A percentile compares a stretch with the other conserved stretches of the same genome.
phyloP scores from a whole-genome alignment of 2,888 invertebrate genomes.

The Mechanitis messenoides region DNA sequence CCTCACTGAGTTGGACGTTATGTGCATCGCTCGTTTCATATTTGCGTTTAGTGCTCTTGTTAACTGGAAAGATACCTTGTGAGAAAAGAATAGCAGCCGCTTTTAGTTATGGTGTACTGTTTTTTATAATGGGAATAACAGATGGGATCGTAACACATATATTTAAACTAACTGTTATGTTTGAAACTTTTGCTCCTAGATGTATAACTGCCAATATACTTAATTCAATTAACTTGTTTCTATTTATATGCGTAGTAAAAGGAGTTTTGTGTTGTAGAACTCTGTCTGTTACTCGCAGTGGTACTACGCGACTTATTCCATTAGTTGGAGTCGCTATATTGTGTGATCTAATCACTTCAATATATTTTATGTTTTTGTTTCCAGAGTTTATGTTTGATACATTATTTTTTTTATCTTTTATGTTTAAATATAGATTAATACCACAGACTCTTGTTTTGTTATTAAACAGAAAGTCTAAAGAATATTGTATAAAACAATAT shows the following conservation, averaged over 20 bases:
- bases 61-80: conserved; percentile 19
- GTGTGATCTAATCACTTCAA: conserved; percentile 21
- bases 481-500: conserved; percentile 21
- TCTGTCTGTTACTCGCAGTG: neutral
- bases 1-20: conserved; percentile 25
- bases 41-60: conserved; percentile 26
- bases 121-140: conserved; percentile 15
- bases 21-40: conserved; percentile 27
- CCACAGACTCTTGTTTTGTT: conserved; percentile 19
- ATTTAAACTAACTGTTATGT: neutral
- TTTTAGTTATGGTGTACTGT: conserved; percentile 17
- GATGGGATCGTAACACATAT: conserved; percentile 16
- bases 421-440: conserved; percentile 18
- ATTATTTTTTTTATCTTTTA: neutral
- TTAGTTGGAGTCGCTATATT: conserved; percentile 19
- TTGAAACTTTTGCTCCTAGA: neutral
- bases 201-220: conserved; percentile 12
- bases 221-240: conserved; percentile 15
- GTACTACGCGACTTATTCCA: conserved; percentile 5
- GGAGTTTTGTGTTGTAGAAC: conserved; percentile 16
- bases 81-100: conserved; percentile 22
- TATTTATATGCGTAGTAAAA: conserved; percentile 19
- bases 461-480: conserved; percentile 26
- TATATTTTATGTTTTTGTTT: conserved; percentile 3
- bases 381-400: neutral